Evolutionary conservation across 2,888 invertebrate genomes (phyloP).

Genomic region (Pandemis cinnamomeana): DNA sequence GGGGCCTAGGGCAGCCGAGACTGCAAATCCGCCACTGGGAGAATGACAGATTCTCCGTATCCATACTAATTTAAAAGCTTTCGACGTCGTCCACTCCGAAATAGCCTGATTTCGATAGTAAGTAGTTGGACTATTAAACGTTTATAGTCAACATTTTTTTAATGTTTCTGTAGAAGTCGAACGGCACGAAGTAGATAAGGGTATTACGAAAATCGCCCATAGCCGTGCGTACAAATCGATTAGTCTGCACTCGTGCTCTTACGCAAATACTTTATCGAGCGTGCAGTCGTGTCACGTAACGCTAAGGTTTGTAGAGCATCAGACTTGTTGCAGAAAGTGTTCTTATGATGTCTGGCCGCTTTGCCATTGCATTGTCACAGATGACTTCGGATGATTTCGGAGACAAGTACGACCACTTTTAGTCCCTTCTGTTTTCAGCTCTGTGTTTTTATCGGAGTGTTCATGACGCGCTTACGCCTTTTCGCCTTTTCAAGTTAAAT

Average conservation of each 20-base stretch:
- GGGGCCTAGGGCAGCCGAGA: no score
- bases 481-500: neutral
- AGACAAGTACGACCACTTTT: no score
- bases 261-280: conserved; percentile 78
- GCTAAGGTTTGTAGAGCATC: conserved; percentile 62
- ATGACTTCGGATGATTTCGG: no score
- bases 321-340: conserved; percentile 63
- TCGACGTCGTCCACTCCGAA: neutral
- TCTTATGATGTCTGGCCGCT: neutral
- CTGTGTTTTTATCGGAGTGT: no score
- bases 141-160: conserved; percentile 22
- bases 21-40: no score
- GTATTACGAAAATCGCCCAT: conserved; percentile 76
- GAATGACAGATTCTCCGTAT: no score
- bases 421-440: no score
- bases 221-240: conserved; percentile 79
- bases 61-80: no score
- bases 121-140: neutral
- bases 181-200: conserved; percentile 71
- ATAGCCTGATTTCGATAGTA: neutral
- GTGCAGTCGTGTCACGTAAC: conserved; percentile 77
- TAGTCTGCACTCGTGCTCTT: conserved; percentile 71
- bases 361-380: neutral
- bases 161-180: conserved; percentile 44
- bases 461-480: neutral